Base-by-base conservation (phyloP, 2,113 vertebrate species). In the Phylloscopus trochilus region DNA sequence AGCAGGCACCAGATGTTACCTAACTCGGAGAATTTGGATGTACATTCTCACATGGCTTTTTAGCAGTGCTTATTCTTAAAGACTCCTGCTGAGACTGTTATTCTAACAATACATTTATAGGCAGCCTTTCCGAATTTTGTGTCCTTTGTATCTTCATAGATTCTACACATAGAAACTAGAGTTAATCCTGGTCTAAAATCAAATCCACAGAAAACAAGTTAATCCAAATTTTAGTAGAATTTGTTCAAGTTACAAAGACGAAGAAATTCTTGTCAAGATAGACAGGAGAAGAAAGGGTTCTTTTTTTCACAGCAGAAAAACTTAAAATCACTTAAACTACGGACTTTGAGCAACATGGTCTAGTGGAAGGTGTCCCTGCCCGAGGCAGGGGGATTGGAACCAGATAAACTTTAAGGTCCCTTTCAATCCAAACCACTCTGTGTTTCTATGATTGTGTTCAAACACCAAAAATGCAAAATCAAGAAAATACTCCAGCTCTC, bases 1-100 rank as follows among this genome's bases (percentile, higher is more conserved):
- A 83, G 51, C 35, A 93, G 64, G 89, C 47, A 90, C 86, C 83
- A 92, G 90, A 89, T 89, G 79, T 93, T 93, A 92, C 56, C 83
- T 55, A 77, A 93, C 75, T 82, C 69, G 16, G 21, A 93, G 89
- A 88, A 86, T 90, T 35, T 76, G 72, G 44, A 92, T 67, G 72
- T 92, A 47, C 39, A 15, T 67, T 89, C 60, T 95, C 64, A 37
- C 35, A 28, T 21, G 47, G 76, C 64, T 83, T 88, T 86, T 94
- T 33, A 81, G 78, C 52, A 78, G 37, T 51, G 51, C 41, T 89
- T 79, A 53, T 77, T 55, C 46, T 73, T 87, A 64, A 82, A 77
- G 67, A 37, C 35, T 74, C 30, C 46, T 80, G 19, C 5, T 77
- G 67, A 80, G 86, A 77, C 23, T 59, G 16, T 70, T 85, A 51